These are phyloP conservation scores for Saguinus midas DNA, from an alignment of 2,113 vertebrate species.

Conservation along the genomic window DNA sequence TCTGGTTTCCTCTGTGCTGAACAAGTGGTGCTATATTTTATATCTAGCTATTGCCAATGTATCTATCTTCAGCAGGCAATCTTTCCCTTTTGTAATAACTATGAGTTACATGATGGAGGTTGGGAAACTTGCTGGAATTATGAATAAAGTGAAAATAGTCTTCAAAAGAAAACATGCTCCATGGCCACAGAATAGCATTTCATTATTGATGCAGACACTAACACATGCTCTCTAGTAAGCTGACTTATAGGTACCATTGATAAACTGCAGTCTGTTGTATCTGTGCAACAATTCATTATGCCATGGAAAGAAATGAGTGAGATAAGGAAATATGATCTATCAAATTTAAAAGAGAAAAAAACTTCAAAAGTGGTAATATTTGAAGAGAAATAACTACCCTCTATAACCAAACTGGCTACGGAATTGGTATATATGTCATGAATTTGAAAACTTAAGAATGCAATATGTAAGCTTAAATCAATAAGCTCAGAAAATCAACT, in stretches of 20 bases:
- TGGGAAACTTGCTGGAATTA: background rate
- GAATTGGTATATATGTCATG: background rate
- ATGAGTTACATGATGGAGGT: background rate
- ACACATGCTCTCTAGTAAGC: background rate
- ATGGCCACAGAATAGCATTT: background rate
- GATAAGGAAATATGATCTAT: background rate
- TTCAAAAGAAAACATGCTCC: background rate
- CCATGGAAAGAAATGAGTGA: background rate
- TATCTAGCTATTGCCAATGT: background rate
- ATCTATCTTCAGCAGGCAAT: background rate
- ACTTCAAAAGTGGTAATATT: background rate
- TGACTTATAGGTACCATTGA: background rate
- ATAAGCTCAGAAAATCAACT: background rate
- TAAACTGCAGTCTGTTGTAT: background rate
- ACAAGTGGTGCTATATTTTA: background rate
- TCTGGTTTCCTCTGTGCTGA: background rate
- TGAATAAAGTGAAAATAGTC: background rate
- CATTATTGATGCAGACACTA: background rate
- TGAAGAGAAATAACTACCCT: background rate
- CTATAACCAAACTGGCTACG: background rate
- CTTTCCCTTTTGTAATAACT: background rate
- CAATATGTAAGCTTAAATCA: background rate
- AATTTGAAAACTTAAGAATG: constrained; percentile 15
- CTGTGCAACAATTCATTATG: background rate
- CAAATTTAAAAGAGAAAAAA: background rate